Base-by-base conservation (phyloP, 2,797 vertebrate species). In the Bufotes viridis region DNA sequence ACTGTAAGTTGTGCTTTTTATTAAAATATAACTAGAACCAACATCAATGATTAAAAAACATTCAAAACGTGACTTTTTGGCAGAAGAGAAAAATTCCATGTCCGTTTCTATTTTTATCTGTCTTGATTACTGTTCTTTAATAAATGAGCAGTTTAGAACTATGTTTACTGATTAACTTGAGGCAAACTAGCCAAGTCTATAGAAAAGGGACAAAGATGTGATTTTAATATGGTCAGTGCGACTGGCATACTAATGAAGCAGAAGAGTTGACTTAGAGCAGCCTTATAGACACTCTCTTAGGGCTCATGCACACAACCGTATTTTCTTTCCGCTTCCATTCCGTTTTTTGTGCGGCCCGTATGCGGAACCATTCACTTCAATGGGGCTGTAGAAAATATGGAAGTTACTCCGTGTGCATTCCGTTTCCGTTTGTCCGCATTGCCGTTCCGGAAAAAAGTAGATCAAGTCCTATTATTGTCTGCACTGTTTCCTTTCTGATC, bases 61-160 rank as follows among this genome's bases (percentile, higher is more conserved):
- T 55, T 65, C 8, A 29, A 58, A 86, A 86, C 51, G 65, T 88
- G 87, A 85, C 74, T 67, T 24, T 69, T 83, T 87, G 81, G 60
- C 86, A 82, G 42, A 63, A 82, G 20, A 58, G 34, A 82, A 67
- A 51, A 18, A 76, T 70, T 84, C 53, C 15, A 9, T 58, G 22
- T 85, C 76, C 17, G 67, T 18, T 20, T 78, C 76, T 93, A 90
- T 91, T 92, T 90, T 91, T 91, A 92, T 90, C 18, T 63, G 60
- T 34, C 55, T 18, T 9, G 55, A 90, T 88, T 34, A 57, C 29
- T 78, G 49, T 90, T 55, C 75, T 90, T 90, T 90, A 87, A 91
- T 78, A 60, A 70, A 18, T 75, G 9, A 85, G 81, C 3, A 10
- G 26, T 74, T 87, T 14, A 86, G 11, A 34, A 57, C 26, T 12